Evolutionary conservation across 1,140 invertebrate genomes (phyloP), one percentile per base, ranked within the genome.

Genomic region (Drosophila subobscura): DNA sequence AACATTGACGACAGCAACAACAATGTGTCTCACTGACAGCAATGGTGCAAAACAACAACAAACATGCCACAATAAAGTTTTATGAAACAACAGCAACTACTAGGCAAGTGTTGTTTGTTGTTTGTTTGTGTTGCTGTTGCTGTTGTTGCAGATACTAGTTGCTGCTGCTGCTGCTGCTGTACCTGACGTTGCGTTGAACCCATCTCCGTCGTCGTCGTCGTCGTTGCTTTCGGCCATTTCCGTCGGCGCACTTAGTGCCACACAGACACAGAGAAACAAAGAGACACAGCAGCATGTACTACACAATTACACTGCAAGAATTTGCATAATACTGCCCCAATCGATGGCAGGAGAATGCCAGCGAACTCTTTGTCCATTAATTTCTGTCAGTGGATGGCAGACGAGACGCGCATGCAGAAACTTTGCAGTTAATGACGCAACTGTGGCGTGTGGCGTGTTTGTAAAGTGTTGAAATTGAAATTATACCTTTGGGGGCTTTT

Each of bases 381-480:
- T 37, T 37, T 37, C 33, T 37, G 59, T 46, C 33, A 40, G 53
- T 16, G 65, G 51, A 42, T 33, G 71, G 63, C 66, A 76, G 80
- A 84, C 81, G 81, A 64, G 73, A 59, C 68, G 64, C 63, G 83
- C 73, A 83, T 88, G 83, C 83, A 88, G 33, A 37, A 88, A 88
- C 83, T 88, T 83, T 76, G 49, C 75, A 83, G 83, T 88, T 88
- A 88, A 88, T 88, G 83, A 83, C 83, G 83, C 83, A 88, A 88
- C 83, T 88, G 83, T 88, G 83, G 83, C 78, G 78, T 88, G 83
- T 88, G 83, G 83, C 78, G 75, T 88, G 83, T 88, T 88, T 88
- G 83, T 65, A 88, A 88, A 88, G 81, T 86, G 83, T 81, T 86
- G 83, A 86, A 86, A 86, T 88, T 86, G 81, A 88, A 86, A 86